Base-by-base conservation (phyloP, 2,888 invertebrate genomes). In the Copidosoma aretas region DNA sequence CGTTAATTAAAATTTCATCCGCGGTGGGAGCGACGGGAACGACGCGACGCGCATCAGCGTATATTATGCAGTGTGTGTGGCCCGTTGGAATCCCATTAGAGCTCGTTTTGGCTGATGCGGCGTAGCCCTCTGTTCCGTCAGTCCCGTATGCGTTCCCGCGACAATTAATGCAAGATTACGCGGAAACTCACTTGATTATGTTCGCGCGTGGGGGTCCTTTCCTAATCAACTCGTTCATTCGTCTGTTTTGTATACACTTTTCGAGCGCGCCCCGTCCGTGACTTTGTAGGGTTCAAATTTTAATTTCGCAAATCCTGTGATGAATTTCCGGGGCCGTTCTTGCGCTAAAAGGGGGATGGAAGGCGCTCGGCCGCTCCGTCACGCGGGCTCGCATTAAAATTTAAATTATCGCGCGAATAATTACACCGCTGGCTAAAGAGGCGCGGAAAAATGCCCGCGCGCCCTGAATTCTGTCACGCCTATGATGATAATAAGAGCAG, bases 1-100 rank as follows among this genome's bases (percentile, higher is more conserved):
- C 22, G 60, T 60, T 64, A 43, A 64, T 68, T 68, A 68, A 68
- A 64, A 64, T 68, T 60, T 57, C 61, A 58, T 58, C 17, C 32
- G 25, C 22, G 12, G 12, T 46, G 15, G 43, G 17, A 46, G 12
- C 43, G 12, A 46, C 43, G 43, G 43, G 12, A 14, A 41, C 14
- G 41, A 41, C n/a, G 32, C 32, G 32, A 32, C 8, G 4, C 32
- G 8, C 32, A 46, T 14, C 41, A 14, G 41, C 8, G 43, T 15
- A 46, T n/a, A n/a, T n/a, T n/a, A n/a, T n/a, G n/a, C n/a, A 46
- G 43, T 3, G 12, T 12, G 43, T 15, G 22, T n/a, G 32, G 8
- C 3, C 8, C 21, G 41, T 25, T 15, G 1, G 8, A 67, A 67
- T 54, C 21, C 21, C 43, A 58, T 62, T 58, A 59, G 14, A n/a